Evolutionary conservation across 2,113 vertebrate species (phyloP).

Genomic region (Nothoprocta perdicaria): DNA sequence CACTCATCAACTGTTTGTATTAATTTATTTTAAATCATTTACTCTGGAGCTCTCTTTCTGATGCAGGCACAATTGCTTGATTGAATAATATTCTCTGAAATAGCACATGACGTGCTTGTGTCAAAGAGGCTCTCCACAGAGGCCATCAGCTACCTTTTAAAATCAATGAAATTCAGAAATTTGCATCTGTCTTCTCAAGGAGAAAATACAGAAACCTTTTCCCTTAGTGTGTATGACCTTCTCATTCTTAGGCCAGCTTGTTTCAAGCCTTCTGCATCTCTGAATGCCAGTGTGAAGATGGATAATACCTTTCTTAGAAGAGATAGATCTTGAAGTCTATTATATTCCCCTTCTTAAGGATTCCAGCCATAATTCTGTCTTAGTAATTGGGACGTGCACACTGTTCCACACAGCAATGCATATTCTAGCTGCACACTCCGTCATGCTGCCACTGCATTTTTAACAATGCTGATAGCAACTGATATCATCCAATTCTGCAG

Average conservation of each 20-base stretch:
- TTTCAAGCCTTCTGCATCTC: constrained; percentile 45
- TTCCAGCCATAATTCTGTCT: constrained; percentile 29
- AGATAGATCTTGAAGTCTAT: constrained; percentile 46
- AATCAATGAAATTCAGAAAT: constrained; percentile 69
- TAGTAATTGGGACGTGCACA: constrained; percentile 40
- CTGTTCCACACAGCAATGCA: constrained; percentile 20
- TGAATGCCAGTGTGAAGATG: constrained; percentile 25
- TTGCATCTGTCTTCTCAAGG: constrained; percentile 61
- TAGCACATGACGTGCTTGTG: constrained; percentile 68
- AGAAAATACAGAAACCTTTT: constrained; percentile 56
- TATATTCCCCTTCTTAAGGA: constrained; percentile 11
- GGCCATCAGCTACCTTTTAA: constrained; percentile 60
- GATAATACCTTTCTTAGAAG: constrained; percentile 31
- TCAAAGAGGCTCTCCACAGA: constrained; percentile 65
- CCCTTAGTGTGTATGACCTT: not conserved
- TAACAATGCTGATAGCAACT: constrained; percentile 34
- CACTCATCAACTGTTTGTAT: constrained; percentile 47
- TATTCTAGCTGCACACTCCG: constrained; percentile 23
- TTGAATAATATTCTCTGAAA: constrained; percentile 67
- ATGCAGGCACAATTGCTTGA: constrained; percentile 64
- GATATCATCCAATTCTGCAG: constrained; percentile 39
- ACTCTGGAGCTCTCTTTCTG: constrained; percentile 44
- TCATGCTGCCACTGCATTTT: constrained; percentile 44
- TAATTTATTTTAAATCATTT: constrained; percentile 45
- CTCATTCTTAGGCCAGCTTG: constrained; percentile 46